Conservation (phyloP, 2,113 vertebrate genomes). For the Antennarius striatus region DNA sequence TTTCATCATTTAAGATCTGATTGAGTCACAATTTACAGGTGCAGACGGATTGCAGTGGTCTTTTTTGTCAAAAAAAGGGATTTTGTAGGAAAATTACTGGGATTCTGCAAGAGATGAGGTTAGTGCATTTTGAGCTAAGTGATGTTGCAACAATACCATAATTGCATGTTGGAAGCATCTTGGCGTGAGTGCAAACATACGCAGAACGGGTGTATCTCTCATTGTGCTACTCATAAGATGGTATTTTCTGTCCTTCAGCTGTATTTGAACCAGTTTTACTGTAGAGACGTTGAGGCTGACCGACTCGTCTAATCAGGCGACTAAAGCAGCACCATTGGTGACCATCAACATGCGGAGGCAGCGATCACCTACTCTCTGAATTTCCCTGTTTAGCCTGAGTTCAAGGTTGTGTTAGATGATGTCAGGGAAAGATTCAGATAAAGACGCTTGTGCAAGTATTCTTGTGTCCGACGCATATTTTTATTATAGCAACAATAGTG, state of each 20-base stretch:
- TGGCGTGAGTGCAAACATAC: not conserved
- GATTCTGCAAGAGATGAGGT: slow-evolving; percentile 18
- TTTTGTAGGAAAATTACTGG: slow-evolving; percentile 8
- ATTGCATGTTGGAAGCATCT: slow-evolving; percentile 40
- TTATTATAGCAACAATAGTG: too few species aligned
- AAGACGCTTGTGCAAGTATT: too few species aligned
- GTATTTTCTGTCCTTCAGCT: slow-evolving; percentile 5
- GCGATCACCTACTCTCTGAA: slow-evolving; percentile 28
- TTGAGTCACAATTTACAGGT: slow-evolving; percentile 10
- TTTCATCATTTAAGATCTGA: slow-evolving; percentile 23
- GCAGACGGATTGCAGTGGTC: not conserved
- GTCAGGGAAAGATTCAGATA: too few species aligned
- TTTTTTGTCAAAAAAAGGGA: not conserved
- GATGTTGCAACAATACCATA: not conserved
- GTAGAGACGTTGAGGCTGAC: slow-evolving; percentile 21
- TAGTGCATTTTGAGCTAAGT: slow-evolving; percentile 9
- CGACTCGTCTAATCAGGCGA: slow-evolving; percentile 43
- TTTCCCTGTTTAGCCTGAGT: slow-evolving; percentile 5
- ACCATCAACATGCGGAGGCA: slow-evolving; percentile 19
- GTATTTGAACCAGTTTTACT: slow-evolving; percentile 10
- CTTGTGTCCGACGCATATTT: not conserved
- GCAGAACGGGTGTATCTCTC: not conserved
- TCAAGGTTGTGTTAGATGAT: too few species aligned
- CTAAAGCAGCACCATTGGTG: slow-evolving; percentile 32
- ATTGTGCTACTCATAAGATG: not conserved